These are phyloP conservation scores for Protodeltote pygarga DNA, from an alignment of 2,888 invertebrate genomes.

Conservation along the genomic window DNA sequence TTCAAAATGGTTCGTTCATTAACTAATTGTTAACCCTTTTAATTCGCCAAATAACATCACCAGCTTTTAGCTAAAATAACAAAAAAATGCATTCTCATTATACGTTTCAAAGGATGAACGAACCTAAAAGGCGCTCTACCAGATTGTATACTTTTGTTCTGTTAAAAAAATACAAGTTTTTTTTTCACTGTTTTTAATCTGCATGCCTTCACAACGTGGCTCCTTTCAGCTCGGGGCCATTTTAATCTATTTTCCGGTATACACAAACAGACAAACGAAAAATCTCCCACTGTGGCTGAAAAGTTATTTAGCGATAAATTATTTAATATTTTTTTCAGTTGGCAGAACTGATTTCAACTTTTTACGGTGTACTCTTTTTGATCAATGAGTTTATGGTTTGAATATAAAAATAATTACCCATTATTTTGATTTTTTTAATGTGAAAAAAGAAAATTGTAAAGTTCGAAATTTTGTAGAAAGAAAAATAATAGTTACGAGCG, in stretches of 20 bases:
- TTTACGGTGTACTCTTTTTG: slow-evolving; percentile 22
- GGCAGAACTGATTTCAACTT: slow-evolving; percentile 24
- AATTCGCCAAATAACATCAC: slow-evolving; percentile 8
- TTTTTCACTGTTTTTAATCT: slow-evolving; percentile 80
- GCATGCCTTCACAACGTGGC: slow-evolving; percentile 72
- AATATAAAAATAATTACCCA: slow-evolving; percentile 31
- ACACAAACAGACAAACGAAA: slow-evolving; percentile 69
- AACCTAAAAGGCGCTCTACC: slow-evolving; percentile 42
- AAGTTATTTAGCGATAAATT: slow-evolving; percentile 66
- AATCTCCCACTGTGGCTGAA: slow-evolving; percentile 48
- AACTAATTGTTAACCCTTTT: slow-evolving; percentile 6
- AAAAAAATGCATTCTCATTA: slow-evolving; percentile 37
- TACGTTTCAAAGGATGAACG: slow-evolving; percentile 41
- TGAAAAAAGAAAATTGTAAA: too few species aligned
- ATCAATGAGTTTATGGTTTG: slow-evolving; percentile 18
- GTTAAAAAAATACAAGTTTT: slow-evolving; percentile 57
- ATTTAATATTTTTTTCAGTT: slow-evolving; percentile 42
- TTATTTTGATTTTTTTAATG: too few species aligned
- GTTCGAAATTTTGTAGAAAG: too few species aligned
- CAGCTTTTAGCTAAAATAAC: slow-evolving; percentile 18
- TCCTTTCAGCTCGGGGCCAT: slow-evolving; percentile 74
- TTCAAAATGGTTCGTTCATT: slow-evolving; percentile 4
- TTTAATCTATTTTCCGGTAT: slow-evolving; percentile 79
- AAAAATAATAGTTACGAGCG: too few species aligned
- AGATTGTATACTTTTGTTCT: slow-evolving; percentile 67